phyloP scores from a whole-genome alignment of 2,113 vertebrate genomes.

The Elaphurus davidianus region DNA sequence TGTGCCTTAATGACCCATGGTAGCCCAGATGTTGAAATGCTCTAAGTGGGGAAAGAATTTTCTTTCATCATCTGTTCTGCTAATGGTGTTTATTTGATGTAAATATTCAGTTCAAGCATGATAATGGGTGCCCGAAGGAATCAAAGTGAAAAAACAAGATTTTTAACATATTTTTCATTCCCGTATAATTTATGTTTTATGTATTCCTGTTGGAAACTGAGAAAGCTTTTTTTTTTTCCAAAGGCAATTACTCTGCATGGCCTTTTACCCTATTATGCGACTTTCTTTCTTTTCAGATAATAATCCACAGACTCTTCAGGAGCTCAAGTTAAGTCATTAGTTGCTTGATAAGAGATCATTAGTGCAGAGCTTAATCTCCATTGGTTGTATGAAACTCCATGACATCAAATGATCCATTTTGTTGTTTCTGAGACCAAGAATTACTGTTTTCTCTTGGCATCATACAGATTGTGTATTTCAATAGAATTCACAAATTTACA shows the following conservation, averaged over 20 bases:
- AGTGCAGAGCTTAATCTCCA: not conserved
- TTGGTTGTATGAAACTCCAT: not conserved
- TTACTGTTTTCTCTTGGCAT: not conserved
- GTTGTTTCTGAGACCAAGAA: not conserved
- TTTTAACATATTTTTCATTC: not conserved
- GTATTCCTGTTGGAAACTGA: not conserved
- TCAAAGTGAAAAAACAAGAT: not conserved
- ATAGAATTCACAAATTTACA: not conserved
- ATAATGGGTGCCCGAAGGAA: not conserved
- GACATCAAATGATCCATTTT: not conserved
- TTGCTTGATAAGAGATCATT: not conserved
- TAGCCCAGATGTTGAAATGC: not conserved
- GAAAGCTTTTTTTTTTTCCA: not conserved
- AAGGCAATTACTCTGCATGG: not conserved
- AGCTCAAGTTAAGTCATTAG: not conserved
- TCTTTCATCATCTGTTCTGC: conserved; percentile 13
- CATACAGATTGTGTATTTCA: not conserved
- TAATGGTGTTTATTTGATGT: conserved; percentile 14
- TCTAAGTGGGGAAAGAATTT: not conserved
- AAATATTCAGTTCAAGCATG: not conserved
- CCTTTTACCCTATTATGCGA: not conserved
- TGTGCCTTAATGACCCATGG: not conserved
- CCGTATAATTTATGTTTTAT: not conserved
- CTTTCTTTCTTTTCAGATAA: not conserved
- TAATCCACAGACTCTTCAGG: not conserved